phyloP scores from a whole-genome alignment of 2,113 vertebrate species.

The Chunga burmeisteri region DNA sequence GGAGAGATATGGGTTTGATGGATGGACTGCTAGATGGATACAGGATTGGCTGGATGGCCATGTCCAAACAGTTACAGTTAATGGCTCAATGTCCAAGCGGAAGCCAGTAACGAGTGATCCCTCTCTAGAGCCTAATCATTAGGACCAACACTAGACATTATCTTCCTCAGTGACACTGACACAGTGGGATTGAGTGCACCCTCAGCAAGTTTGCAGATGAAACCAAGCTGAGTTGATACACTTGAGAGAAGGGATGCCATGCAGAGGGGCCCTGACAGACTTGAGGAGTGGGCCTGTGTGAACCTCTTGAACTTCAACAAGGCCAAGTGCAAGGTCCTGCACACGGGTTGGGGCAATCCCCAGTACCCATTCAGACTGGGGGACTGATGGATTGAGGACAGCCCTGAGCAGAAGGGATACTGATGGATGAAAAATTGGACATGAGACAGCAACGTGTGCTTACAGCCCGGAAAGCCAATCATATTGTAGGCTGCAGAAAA shows the following conservation, averaged over 20 bases:
- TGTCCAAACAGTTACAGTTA: background rate
- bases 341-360: accelerated
- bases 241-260: background rate
- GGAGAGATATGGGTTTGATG: background rate
- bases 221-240: background rate
- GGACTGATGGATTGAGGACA: background rate
- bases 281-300: background rate
- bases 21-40: background rate
- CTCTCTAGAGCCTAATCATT: background rate
- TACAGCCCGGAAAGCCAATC: background rate
- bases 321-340: background rate
- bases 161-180: background rate
- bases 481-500: background rate
- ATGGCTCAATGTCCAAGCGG: background rate
- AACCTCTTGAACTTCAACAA: background rate
- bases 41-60: background rate
- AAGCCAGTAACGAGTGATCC: background rate
- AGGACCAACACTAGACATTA: background rate
- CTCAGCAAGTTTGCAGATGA: background rate
- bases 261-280: background rate
- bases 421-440: background rate
- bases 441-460: background rate
- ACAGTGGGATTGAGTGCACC: background rate
- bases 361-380: background rate
- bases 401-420: accelerated